phyloP scores from a whole-genome alignment of 2,797 vertebrate genomes.

The Premnoplex brunnescens region DNA sequence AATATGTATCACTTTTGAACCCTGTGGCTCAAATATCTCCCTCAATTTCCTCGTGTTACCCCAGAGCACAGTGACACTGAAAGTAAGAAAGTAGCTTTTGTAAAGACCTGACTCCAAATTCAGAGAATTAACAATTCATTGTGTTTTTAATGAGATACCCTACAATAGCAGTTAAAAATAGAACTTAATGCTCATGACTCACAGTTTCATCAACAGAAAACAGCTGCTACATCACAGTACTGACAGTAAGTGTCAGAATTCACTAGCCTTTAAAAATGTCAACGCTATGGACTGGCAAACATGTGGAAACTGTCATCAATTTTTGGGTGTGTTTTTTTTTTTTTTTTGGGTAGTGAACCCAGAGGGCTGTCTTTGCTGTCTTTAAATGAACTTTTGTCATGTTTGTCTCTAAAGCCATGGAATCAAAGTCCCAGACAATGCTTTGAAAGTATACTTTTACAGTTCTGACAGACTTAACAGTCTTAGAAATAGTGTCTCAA shows the following conservation, averaged over 20 bases:
- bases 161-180: neutral
- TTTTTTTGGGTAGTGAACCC: neutral
- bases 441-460: neutral
- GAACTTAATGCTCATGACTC: neutral
- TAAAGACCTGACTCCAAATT: neutral
- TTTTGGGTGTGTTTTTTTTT: neutral
- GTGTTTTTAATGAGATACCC: neutral
- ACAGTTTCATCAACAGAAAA: neutral
- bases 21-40: neutral
- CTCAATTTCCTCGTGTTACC: neutral
- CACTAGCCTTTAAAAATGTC: neutral
- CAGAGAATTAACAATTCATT: neutral
- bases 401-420: neutral
- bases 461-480: neutral
- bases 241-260: neutral
- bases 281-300: neutral
- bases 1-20: neutral
- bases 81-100: neutral
- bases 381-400: neutral
- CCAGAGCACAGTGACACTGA: neutral
- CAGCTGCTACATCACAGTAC: neutral
- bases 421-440: neutral
- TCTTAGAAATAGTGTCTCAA: neutral
- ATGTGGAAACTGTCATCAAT: neutral
- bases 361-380: neutral